Evolutionary conservation across 2,113 vertebrate genomes (phyloP), one percentile per base, ranked within the genome.

Genomic region (Diglossa brunneiventris): DNA sequence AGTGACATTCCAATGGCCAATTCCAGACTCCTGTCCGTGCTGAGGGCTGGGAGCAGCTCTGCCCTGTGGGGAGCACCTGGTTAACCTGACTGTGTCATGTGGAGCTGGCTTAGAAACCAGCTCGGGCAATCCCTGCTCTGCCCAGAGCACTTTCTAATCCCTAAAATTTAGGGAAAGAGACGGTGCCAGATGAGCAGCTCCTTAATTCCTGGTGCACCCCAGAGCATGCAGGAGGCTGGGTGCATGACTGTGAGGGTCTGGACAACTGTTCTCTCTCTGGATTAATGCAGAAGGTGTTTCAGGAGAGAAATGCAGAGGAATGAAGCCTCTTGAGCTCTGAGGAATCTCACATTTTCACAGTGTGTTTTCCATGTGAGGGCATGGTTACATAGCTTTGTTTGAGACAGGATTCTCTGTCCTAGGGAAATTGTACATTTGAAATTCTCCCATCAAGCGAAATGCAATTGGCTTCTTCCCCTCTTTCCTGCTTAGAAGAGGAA

Each of bases 381-480:
- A 90, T 13, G 44, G 55, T 76, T 78, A 75, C 27, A 11, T 52
- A 41, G 68, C n/a, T 84, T n/a, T 49, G 64, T 28, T 37, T 49
- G 85, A 93, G 52, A 59, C 31, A 58, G 20, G 31, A 89, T n/a
- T 47, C 55, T 59, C 80, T 83, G 27, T 64, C 41, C 79, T 58
- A 70, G 41, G 73, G 70, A 89, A 80, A 47, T 22, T 58, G 50
- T 59, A 47, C 53, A 39, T 68, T 91, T 83, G 55, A 92, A 93
- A 87, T 69, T 76, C 80, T 94, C 56, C 69, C 39, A 70, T 77
- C 46, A n/a, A 92, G 52, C 63, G 75, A 91, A 96, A 90, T 41
- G 74, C 41, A 81, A 28, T 94, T 77, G 58, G n/a, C 76, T 85
- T 92, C 73, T 90, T 77, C 21, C 59, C 19, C 33, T 59, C 3